A percentile compares a stretch with the other conserved stretches of the same genome.
Evolutionary conservation across 2,888 invertebrate species (phyloP).

Genomic region (Pasiphila rectangulata): DNA sequence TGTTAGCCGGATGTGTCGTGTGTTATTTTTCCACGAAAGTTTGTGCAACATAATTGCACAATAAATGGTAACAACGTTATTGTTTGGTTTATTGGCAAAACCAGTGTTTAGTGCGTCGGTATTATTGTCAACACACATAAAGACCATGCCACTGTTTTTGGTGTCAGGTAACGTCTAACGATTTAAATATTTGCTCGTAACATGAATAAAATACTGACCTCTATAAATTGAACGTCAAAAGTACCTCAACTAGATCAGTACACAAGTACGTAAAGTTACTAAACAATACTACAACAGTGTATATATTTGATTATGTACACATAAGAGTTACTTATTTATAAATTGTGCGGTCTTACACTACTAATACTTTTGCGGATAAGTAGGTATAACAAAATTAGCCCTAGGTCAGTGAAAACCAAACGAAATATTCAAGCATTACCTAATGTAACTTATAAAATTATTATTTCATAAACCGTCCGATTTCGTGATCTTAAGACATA

Average conservation of each 20-base stretch:
- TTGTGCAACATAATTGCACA: too few relatives aligned
- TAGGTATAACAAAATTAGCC: constrained; percentile 7
- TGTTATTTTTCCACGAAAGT: too few relatives aligned
- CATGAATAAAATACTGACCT: constrained; percentile 1
- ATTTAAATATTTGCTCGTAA: constrained; percentile 5
- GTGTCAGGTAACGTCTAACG: too few relatives aligned
- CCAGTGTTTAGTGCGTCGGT: too few relatives aligned
- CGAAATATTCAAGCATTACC: not conserved
- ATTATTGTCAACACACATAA: too few relatives aligned
- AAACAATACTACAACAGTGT: constrained; percentile 26
- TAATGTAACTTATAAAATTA: too few relatives aligned
- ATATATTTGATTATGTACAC: constrained; percentile 27
- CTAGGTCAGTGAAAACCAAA: constrained; percentile 1
- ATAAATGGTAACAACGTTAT: too few relatives aligned
- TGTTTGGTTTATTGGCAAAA: too few relatives aligned
- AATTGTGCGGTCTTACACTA: constrained; percentile 23
- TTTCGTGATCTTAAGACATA: too few relatives aligned
- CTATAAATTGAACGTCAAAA: constrained; percentile 32
- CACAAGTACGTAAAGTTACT: constrained; percentile 21
- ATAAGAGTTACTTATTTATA: constrained; percentile 14
- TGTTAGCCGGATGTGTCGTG: too few relatives aligned
- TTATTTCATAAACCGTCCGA: too few relatives aligned
- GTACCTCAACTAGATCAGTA: constrained; percentile 29
- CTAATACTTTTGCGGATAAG: constrained; percentile 14
- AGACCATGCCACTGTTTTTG: too few relatives aligned